Conservation (phyloP, 2,888 invertebrate species). For the Eueremaeus valkanovi region DNA sequence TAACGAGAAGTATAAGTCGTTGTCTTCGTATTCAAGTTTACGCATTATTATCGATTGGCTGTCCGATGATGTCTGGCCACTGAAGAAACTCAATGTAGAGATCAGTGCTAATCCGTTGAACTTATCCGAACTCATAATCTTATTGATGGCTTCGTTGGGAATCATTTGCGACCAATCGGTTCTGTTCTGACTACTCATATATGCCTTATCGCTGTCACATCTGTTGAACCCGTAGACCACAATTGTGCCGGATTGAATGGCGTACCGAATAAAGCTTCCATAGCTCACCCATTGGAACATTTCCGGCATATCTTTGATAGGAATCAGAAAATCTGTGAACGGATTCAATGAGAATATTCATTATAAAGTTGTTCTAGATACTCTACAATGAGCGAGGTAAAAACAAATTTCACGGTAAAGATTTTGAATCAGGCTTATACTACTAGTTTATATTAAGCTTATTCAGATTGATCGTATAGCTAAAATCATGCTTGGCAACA, state of each 20-base stretch:
- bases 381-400: no score
- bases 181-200: no score
- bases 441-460: no score
- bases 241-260: constrained; percentile 82
- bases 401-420: no score
- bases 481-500: no score
- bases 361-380: no score
- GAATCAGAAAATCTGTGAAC: constrained; percentile 8
- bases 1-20: background rate
- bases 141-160: background rate
- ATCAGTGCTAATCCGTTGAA: background rate
- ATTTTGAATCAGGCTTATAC: no score
- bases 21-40: background rate
- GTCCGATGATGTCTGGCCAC: background rate
- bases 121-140: background rate
- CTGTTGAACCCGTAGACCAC: constrained; percentile 67
- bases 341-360: no score
- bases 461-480: no score
- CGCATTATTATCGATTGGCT: background rate
- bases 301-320: background rate
- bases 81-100: background rate
- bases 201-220: background rate
- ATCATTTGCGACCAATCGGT: background rate
- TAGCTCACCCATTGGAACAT: background rate
- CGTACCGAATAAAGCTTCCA: constrained; percentile 72